phyloP scores from a whole-genome alignment of 2,113 vertebrate genomes.

The Mystacornis crossleyi region DNA sequence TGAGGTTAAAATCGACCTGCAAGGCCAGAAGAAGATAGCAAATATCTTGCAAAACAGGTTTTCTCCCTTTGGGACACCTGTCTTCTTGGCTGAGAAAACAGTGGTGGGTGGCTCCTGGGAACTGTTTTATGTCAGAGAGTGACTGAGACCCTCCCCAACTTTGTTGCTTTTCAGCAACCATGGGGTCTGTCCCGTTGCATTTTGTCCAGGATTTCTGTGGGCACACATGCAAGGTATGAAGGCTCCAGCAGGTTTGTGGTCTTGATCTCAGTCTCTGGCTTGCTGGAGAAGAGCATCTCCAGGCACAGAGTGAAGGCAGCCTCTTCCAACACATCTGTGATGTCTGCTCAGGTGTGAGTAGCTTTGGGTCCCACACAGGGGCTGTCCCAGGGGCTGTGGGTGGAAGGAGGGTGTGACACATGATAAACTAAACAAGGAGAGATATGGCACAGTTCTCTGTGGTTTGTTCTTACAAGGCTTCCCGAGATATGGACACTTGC shows the following conservation, averaged over 20 bases:
- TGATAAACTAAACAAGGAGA: neutral
- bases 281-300: neutral
- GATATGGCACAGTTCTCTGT: neutral
- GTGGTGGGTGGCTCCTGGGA: neutral
- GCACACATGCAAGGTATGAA: neutral
- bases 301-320: neutral
- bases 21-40: neutral
- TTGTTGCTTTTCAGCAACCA: neutral
- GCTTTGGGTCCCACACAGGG: neutral
- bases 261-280: neutral
- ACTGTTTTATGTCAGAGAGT: neutral
- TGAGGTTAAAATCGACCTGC: neutral
- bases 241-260: fast-evolving
- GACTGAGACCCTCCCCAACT: neutral
- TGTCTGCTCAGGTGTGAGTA: neutral
- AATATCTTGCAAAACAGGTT: fast-evolving
- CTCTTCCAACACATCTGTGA: neutral
- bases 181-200: neutral
- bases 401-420: neutral
- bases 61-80: neutral
- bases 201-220: neutral
- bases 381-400: neutral
- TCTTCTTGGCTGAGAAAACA: neutral
- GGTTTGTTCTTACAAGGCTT: neutral
- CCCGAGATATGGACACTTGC: neutral